These are phyloP conservation scores for Ips typographus DNA, from an alignment of 1,140 invertebrate genomes.

Conservation along the genomic window DNA sequence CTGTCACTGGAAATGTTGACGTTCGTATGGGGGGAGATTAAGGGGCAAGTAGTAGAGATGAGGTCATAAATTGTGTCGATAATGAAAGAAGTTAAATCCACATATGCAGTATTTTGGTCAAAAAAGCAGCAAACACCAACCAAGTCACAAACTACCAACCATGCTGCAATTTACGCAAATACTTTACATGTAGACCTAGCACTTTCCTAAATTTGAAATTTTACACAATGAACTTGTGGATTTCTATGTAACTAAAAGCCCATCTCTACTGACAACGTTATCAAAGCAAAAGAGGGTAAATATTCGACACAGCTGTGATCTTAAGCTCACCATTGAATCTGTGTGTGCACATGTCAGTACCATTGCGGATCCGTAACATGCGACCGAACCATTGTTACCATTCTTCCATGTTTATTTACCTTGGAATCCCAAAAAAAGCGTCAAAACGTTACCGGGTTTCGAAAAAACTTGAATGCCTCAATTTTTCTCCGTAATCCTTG, in stretches of 20 bases:
- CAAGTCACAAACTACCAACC: too few relatives aligned
- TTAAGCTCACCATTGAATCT: conserved; percentile 28
- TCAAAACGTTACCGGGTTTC: not conserved
- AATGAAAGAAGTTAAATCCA: not conserved
- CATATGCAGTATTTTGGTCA: too few relatives aligned
- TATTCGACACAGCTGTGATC: conserved; percentile 28
- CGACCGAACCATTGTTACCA: conserved; percentile 25
- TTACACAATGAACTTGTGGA: too few relatives aligned
- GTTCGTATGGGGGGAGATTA: conserved; percentile 12
- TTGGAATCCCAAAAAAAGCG: not conserved
- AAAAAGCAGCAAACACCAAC: too few relatives aligned
- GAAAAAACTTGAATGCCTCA: not conserved
- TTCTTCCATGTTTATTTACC: conserved; percentile 11
- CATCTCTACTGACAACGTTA: conserved; percentile 5
- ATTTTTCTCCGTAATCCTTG: not conserved
- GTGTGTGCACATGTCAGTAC: conserved; percentile 35
- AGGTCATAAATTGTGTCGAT: not conserved
- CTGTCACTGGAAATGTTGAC: conserved; percentile 38
- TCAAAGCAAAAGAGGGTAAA: conserved; percentile 16
- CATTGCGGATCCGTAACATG: conserved; percentile 24
- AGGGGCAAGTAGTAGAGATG: not conserved
- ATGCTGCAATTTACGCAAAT: too few relatives aligned
- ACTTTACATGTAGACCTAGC: too few relatives aligned
- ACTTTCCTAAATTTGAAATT: too few relatives aligned
- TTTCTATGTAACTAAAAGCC: not conserved